A percentile compares a stretch with the other conserved stretches of the same genome.
Conservation (phyloP, 2,797 vertebrate species). For the Graptemys geographica region DNA sequence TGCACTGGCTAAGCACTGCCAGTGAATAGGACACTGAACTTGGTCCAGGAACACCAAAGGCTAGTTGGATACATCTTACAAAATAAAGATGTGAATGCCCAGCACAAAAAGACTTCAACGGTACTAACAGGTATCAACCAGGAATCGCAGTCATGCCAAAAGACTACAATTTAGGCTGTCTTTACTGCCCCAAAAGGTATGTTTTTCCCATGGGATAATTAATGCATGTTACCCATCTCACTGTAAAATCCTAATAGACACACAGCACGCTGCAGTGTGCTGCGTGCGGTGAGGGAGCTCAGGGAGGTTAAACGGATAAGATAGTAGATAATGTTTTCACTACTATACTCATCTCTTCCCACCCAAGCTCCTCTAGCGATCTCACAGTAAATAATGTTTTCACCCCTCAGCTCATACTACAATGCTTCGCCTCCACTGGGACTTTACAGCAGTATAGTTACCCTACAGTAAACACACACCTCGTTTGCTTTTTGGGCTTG, state of each 20-base stretch:
- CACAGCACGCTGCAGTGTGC: not conserved
- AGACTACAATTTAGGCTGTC: not conserved
- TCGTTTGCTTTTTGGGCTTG: not conserved
- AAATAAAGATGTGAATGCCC: rapidly evolving
- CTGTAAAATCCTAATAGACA: not conserved
- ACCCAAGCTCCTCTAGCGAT: too few relatives aligned
- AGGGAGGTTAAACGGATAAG: not conserved
- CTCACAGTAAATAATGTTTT: too few relatives aligned
- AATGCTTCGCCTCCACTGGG: too few relatives aligned
- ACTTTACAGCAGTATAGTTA: too few relatives aligned
- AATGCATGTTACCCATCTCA: not conserved
- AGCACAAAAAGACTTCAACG: not conserved
- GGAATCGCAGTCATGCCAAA: not conserved
- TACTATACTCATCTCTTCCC: too few relatives aligned
- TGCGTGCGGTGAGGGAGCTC: not conserved
- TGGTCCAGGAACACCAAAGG: not conserved
- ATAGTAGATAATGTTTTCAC: too few relatives aligned
- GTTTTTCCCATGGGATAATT: not conserved
- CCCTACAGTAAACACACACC: not conserved
- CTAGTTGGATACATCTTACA: rapidly evolving
- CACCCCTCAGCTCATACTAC: too few relatives aligned
- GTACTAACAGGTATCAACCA: too few relatives aligned
- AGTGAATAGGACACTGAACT: not conserved
- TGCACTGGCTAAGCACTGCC: not conserved
- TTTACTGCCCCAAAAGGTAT: not conserved